Evolutionary conservation across 2,113 vertebrate genomes (phyloP), one percentile per base, ranked within the genome.

Genomic region (Gobiocypris rarus): DNA sequence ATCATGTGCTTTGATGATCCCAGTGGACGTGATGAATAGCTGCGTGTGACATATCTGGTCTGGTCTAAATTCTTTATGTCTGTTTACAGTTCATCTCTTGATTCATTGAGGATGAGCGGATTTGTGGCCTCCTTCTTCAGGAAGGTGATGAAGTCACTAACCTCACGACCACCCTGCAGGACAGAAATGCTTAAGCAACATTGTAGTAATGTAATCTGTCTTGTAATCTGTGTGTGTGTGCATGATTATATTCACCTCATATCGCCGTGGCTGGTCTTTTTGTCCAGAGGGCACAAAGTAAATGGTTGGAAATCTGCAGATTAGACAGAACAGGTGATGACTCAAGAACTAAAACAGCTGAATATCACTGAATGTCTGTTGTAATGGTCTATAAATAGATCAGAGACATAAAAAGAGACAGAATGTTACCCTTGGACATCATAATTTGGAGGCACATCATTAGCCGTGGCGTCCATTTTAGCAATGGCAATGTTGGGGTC

Each of bases 401-500:
- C 17, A n/a, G 73, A 61, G 17, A 56, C 15, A 34, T 19, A 75
- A 28, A 54, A 34, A 14, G 24, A 63, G 2, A 24, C 19, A 24
- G 11, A 69, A 67, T 38, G 69, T 94, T 88, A 95, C 94, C 94
- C 94, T 28, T 91, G 92, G 15, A 95, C 91, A 2, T 94, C 92
- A 70, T 93, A 95, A 41, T 87, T 83, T 19, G 85, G 56, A 0
- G 94, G 94, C 1, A 94, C 81, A 38, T 95, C 94, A 59, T 94
- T 95, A 19, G 91, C 89, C 0, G 90, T 83, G 0, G 91, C 93
- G 1, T 95, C 94, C 93, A 95, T 95, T 88, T 93, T 93, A n/a
- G 91, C 90, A 48, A 95, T 82, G 9, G 94, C 83, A 0, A 94
- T 81, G 73, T 89, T 82, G 0, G 89, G 84, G 74, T 94, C 88